These are phyloP conservation scores for Cephus spinipes DNA, from an alignment of 2,888 invertebrate species.

Conservation along the genomic window DNA sequence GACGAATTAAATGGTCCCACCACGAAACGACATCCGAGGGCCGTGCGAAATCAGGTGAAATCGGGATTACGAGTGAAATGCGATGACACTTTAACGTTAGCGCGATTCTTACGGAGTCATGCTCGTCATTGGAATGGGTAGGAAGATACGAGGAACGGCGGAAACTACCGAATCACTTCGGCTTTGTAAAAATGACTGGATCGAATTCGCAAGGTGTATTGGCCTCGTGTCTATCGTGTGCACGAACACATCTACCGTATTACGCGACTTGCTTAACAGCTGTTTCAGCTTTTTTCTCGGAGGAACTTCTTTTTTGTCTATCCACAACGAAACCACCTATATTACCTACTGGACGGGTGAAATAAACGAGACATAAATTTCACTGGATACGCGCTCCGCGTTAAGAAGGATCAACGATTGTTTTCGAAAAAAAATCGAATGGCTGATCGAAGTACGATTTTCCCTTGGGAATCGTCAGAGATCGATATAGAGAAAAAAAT, in stretches of 20 bases:
- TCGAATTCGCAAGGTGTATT: conserved; percentile 21
- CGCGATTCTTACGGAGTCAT: conserved; percentile 18
- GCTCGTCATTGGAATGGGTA: conserved; percentile 14
- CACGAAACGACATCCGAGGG: neutral
- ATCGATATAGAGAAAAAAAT: neutral
- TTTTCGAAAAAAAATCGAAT: neutral
- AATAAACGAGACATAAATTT: neutral
- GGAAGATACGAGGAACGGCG: conserved; percentile 6
- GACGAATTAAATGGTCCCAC: neutral
- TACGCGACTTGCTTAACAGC: neutral
- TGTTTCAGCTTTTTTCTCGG: neutral
- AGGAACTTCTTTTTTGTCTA: neutral
- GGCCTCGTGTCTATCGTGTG: conserved; percentile 4
- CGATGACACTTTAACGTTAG: neutral
- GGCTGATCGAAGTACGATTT: neutral
- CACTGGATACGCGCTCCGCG: neutral
- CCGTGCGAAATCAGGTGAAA: neutral
- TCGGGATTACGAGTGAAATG: neutral
- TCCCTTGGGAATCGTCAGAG: neutral
- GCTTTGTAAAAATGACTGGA: conserved; percentile 18
- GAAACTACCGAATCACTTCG: neutral
- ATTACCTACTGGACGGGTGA: neutral
- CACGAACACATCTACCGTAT: neutral
- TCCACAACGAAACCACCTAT: neutral
- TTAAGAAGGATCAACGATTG: neutral